Base-by-base conservation (phyloP, 2,888 invertebrate species). In the Tetranychus truncatus region DNA sequence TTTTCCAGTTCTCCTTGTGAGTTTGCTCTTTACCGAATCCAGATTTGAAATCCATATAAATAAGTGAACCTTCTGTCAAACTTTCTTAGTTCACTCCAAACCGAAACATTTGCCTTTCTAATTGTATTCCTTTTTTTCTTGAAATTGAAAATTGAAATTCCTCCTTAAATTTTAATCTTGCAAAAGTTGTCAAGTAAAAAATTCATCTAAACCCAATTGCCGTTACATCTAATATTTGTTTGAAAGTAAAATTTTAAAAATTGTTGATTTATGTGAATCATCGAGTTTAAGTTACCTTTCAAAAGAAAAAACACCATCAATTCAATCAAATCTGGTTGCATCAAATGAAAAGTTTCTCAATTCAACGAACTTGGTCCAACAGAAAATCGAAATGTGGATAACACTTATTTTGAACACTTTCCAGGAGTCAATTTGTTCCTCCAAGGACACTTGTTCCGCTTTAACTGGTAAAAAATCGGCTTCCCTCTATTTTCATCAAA, bases 301-400 rank as follows among this genome's bases (percentile, higher is more conserved):
- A 55, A 55, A 7, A 55, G 11, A 15, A 15, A 55, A 55, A 55
- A 55, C 15, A 15, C 55, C 7, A 34, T 34, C 34, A 34, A 34
- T 34, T 34, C 34, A 34, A 34, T 34, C 34, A 15, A 55, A 15
- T 55, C 55, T 55, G 55, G 15, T 55, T 55, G 15, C 55, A 55
- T 55, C 55, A 55, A 55, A 55, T 55, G 55, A 55, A 55, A 55
- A 55, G 55, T 55, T 55, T 55, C 55, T 55, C 55, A 15, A 15
- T 11, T 9, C 69, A 69, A 24, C 11, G 34, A 20, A 69, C 20
- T 69, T 18, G 21, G 69, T 20, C 34, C 55, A 55, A 55, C 69
- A 11, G n/a, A 69, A 21, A 1, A 24, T 44, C 72, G 72, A 45
- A 55, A 73, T 73, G 73, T 73, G 73, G 73, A 44, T 73, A 45